Base-by-base conservation (phyloP, 2,888 invertebrate genomes). In the Phragmatobia fuliginosa region DNA sequence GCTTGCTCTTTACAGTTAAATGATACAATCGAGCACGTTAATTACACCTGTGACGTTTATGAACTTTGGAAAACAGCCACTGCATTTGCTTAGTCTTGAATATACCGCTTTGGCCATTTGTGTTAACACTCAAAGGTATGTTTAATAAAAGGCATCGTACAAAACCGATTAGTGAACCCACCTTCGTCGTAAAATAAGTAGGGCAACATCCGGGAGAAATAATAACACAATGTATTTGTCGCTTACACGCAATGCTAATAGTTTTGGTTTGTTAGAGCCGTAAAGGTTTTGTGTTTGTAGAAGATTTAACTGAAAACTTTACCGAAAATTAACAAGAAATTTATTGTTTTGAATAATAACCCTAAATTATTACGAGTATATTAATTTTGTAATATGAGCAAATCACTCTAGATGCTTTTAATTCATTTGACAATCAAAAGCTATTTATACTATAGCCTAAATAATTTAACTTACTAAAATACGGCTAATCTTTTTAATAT, bases 21-120 rank as follows among this genome's bases (percentile, higher is more conserved):
- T 82, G 87, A 79, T 74, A 80, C 75, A 82, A 85, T 80, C 80
- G 77, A 70, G 79, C 72, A 85, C 83, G 83, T 87, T 88, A 86
- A 85, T 86, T 87, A 81, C 75, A 70, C 67, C 65, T 76, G 79
- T 74, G 79, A 84, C 78, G 84, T 75, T 82, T 79, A 78, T 79
- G 74, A 73, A 73, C 75, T 80, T 70, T 67, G 28, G 64, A 56
- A 66, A 72, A 52, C 63, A 63, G 58, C 68, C 33, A 58, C 45
- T 68, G 63, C 11, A 38, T 16, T 58, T 28, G 21, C 49, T 67
- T 31, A 38, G n/a, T 28, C 16, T 67, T 32, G 11, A 33, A 11
- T 66, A 38, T 3, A 38, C 16, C 5, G 14, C 6, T 18, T n/a
- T 31, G 10, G 33, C 21, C 10, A 11, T 62, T 62, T 62, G 41